A percentile compares a stretch with the other conserved stretches of the same genome.
Evolutionary conservation across 2,888 invertebrate species (phyloP).

Genomic region (Teleogryllus oceanicus): DNA sequence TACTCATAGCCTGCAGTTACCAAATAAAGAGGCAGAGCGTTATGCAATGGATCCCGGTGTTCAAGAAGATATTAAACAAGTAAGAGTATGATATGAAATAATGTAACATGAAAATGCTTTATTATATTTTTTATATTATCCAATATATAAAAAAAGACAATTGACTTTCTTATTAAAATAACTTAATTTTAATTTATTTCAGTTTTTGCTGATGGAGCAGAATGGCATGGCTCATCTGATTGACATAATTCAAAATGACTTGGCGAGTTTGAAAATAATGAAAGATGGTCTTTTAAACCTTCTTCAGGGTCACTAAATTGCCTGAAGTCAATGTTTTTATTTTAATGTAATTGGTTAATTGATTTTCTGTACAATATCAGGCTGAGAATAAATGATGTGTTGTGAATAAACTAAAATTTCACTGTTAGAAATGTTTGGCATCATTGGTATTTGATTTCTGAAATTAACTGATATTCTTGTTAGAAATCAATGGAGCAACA

Average conservation of each 20-base stretch:
- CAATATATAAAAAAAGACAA: too few relatives aligned
- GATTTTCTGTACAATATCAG: too few relatives aligned
- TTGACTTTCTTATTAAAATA: background rate
- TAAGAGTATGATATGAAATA: slow-evolving; percentile 49
- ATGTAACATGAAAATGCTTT: slow-evolving; percentile 21
- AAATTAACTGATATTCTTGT: too few relatives aligned
- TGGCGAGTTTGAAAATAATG: slow-evolving; percentile 72
- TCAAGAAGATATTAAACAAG: slow-evolving; percentile 58
- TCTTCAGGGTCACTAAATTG: slow-evolving; percentile 44
- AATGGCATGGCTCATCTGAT: slow-evolving; percentile 83
- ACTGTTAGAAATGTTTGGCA: too few relatives aligned
- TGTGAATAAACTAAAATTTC: too few relatives aligned
- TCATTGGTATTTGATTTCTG: too few relatives aligned
- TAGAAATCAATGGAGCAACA: too few relatives aligned
- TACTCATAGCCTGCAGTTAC: slow-evolving; percentile 59
- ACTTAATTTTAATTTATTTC: slow-evolving; percentile 42
- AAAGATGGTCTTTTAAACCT: slow-evolving; percentile 70
- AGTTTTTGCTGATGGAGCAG: slow-evolving; percentile 83
- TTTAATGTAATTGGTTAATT: background rate
- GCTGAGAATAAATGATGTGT: too few relatives aligned
- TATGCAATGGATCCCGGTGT: slow-evolving; percentile 71
- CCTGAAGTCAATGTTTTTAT: background rate
- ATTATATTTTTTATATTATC: too few relatives aligned
- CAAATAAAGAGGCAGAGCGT: slow-evolving; percentile 59
- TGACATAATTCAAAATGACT: slow-evolving; percentile 75